phyloP scores from a whole-genome alignment of 2,113 vertebrate genomes.

The Mormyrus iriodes region DNA sequence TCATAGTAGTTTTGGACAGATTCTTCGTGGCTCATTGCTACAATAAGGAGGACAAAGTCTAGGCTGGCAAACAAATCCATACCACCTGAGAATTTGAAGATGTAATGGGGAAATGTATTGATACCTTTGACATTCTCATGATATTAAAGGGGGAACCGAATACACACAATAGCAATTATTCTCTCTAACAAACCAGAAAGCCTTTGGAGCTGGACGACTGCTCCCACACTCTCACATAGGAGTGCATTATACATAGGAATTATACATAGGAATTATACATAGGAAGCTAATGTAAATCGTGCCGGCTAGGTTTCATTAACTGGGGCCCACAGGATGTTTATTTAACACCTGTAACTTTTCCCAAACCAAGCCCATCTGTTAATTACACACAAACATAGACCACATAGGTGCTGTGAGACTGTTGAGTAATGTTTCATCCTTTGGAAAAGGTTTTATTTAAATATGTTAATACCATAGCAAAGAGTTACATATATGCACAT shows the following conservation, averaged over 20 bases:
- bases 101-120: not conserved
- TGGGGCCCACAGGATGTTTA: not conserved
- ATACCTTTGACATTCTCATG: not conserved
- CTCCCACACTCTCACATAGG: not conserved
- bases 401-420: not conserved
- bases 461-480: not conserved
- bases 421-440: not conserved
- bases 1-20: not conserved
- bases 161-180: not conserved
- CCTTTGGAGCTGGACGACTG: not conserved
- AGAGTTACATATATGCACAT: not conserved
- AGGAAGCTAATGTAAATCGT: not conserved
- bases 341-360: not conserved
- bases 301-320: not conserved
- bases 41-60: not conserved
- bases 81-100: not conserved
- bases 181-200: not conserved
- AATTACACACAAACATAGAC: not conserved
- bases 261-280: not conserved
- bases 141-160: not conserved
- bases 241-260: not conserved
- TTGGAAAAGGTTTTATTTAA: not conserved
- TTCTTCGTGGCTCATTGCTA: not conserved
- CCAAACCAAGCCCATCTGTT: not conserved
- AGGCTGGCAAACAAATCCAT: not conserved